Percentiles rank a stretch among this genome's conserved stretches.
Conservation (phyloP, 1,140 invertebrate genomes). For the Charaxes varanes region DNA sequence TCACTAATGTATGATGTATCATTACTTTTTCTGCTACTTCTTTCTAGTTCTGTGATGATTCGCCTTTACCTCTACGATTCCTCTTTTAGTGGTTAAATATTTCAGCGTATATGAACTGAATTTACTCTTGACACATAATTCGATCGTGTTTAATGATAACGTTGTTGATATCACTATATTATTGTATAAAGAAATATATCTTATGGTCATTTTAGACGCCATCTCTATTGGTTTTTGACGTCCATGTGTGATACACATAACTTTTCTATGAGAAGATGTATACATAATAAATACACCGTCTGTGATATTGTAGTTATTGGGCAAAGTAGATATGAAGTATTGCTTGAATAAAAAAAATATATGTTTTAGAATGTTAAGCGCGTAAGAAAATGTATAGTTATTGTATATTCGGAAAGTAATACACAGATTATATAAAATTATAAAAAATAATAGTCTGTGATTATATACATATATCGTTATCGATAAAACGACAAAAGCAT, state of each 20-base stretch:
- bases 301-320: constrained; percentile 74
- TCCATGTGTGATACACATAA: constrained; percentile 72
- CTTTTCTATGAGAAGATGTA: constrained; percentile 72
- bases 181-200: constrained; percentile 57
- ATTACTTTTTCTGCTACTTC: too few relatives aligned
- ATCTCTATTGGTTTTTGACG: constrained; percentile 67
- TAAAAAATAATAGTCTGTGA: constrained; percentile 66
- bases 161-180: constrained; percentile 50
- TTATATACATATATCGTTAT: constrained; percentile 68
- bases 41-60: too few relatives aligned
- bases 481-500: constrained; percentile 50
- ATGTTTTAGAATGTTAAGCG: constrained; percentile 66
- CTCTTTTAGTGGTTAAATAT: constrained; percentile 24
- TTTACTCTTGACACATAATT: constrained; percentile 59
- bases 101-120: constrained; percentile 29
- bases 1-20: too few relatives aligned
- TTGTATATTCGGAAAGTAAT: constrained; percentile 57
- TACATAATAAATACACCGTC: constrained; percentile 73
- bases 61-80: too few relatives aligned
- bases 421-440: constrained; percentile 41
- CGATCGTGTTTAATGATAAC: constrained; percentile 48
- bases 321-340: constrained; percentile 69
- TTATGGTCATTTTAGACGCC: constrained; percentile 61
- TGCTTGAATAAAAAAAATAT: constrained; percentile 66
- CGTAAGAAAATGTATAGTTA: constrained; percentile 61